Conservation (phyloP, 2,113 vertebrate species). For the Phyllopteryx taeniolatus region DNA sequence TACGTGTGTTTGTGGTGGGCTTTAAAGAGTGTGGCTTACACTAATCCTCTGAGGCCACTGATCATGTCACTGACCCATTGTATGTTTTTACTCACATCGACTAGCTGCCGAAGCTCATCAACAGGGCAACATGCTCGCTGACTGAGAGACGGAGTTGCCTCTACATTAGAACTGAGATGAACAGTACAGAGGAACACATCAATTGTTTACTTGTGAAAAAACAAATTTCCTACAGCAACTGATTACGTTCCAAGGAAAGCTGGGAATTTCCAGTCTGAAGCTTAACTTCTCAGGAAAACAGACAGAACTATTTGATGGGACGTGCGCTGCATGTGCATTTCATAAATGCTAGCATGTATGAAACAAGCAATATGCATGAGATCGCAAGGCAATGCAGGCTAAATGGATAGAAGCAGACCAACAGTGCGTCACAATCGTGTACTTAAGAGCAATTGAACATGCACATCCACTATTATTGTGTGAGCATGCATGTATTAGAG, state of each 20-base stretch:
- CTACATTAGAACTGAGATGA: background rate
- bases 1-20: background rate
- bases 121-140: background rate
- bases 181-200: background rate
- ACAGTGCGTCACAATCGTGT: conserved; percentile 14
- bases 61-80: conserved; percentile 34
- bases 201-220: background rate
- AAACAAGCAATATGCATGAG: background rate
- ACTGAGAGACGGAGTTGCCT: background rate
- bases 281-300: background rate
- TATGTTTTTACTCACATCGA: conserved; percentile 3
- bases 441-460: background rate
- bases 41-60: conserved; percentile 44
- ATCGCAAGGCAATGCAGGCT: conserved; percentile 35
- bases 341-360: background rate
- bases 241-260: background rate
- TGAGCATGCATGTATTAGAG: no score
- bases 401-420: conserved; percentile 47
- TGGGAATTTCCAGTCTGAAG: background rate
- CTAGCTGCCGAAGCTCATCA: background rate
- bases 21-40: conserved; percentile 37
- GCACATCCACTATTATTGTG: background rate
- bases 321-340: background rate
- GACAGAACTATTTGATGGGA: background rate
- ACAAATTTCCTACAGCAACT: background rate